A percentile compares a stretch with the other conserved stretches of the same genome.
phyloP scores from a whole-genome alignment of 2,113 vertebrate species.

The Anoplopoma fimbria region DNA sequence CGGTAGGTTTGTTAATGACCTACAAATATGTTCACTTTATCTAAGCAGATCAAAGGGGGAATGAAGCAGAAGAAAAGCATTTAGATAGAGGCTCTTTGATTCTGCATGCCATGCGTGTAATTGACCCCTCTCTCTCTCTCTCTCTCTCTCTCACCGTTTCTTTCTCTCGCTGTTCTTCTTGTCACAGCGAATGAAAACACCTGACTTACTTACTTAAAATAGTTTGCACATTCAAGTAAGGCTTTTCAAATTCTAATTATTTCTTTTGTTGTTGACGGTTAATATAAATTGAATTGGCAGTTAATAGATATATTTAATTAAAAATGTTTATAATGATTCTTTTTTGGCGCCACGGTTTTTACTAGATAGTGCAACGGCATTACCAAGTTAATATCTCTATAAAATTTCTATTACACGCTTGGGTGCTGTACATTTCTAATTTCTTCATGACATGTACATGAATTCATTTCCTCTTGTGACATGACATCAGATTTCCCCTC shows the following conservation, averaged over 20 bases:
- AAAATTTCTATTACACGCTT: constrained; percentile 11
- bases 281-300: not conserved
- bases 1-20: constrained; percentile 12
- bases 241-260: not conserved
- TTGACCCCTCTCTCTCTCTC: constrained; percentile 31
- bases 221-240: not conserved
- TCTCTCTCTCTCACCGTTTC: not conserved
- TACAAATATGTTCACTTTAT: constrained; percentile 33
- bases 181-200: constrained; percentile 4
- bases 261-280: not conserved
- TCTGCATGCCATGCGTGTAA: constrained; percentile 62
- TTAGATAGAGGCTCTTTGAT: constrained; percentile 56
- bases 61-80: constrained; percentile 45
- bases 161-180: not conserved
- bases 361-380: not conserved
- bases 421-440: not conserved
- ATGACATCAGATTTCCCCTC: not conserved
- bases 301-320: not conserved
- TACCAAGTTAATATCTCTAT: not conserved
- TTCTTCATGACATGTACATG: not conserved
- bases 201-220: constrained; percentile 3
- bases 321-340: not conserved
- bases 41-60: constrained; percentile 16
- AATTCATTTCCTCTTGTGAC: constrained; percentile 1
- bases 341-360: not conserved